A percentile compares a stretch with the other conserved stretches of the same genome.
Conservation (phyloP, 30 jellyfish, hydroid and myxozoan genomes). For the Chrysaora quinquecirrha region DNA sequence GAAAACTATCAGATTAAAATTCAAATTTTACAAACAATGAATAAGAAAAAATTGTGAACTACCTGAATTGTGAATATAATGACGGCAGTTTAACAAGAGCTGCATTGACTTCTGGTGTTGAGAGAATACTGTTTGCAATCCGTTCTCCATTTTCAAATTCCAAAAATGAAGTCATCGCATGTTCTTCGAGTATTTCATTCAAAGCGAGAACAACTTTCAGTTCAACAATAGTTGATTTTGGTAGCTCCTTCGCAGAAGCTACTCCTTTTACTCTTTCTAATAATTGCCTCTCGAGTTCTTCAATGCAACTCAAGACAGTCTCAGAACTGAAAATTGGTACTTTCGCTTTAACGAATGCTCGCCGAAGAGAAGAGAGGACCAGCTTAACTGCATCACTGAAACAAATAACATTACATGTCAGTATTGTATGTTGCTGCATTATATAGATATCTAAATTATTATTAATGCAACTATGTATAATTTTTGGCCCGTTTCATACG, state of each 20-base stretch:
- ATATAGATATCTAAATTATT: no score
- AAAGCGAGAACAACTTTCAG: not conserved
- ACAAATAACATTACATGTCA: no score
- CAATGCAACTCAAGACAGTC: slow-evolving; percentile 2
- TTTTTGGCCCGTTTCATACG: no score
- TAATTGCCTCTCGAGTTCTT: not conserved
- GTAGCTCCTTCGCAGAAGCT: slow-evolving; percentile 1
- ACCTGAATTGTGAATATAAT: slow-evolving; percentile 11
- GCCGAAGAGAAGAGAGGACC: slow-evolving; percentile 7
- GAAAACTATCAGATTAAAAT: no score
- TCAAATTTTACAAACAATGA: no score
- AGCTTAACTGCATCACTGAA: slow-evolving; percentile 7
- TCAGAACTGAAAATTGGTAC: slow-evolving; percentile 1
- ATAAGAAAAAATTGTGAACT: no score
- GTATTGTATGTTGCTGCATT: no score
- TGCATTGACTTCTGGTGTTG: slow-evolving; percentile 23
- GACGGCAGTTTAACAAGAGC: slow-evolving; percentile 11
- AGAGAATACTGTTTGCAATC: slow-evolving; percentile 8
- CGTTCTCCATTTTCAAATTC: slow-evolving; percentile 1
- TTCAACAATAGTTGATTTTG: slow-evolving; percentile 26
- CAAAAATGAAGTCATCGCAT: slow-evolving; percentile 1
- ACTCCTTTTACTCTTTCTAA: not conserved
- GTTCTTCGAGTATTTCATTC: slow-evolving; percentile 6
- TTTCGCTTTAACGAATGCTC: slow-evolving; percentile 21
- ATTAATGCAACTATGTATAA: no score